Base-by-base conservation (phyloP, 2,888 invertebrate genomes). In the Agriopis leucophaearia region DNA sequence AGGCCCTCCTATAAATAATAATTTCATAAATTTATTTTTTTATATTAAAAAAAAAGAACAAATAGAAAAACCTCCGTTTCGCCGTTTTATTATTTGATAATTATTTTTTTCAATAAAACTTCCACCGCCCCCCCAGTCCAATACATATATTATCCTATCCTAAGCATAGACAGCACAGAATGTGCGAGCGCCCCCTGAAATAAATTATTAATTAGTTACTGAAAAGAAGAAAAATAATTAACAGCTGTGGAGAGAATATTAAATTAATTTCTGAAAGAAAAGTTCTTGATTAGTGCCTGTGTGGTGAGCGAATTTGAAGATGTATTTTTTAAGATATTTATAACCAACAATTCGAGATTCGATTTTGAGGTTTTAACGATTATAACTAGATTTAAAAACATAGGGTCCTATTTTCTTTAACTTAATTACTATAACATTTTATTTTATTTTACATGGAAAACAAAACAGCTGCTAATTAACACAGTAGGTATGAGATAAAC, bases 241-340 rank as follows among this genome's bases (percentile, higher is more conserved):
- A 62, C 60, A 70, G 76, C 91, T 92, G 92, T 88, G 88, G 86
- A 88, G 66, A 66, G 76, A 88, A 87, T 79, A 15, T 69, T 0
- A 50, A 0, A 86, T 90, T 90, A 90, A 73, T 78, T 55, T 80
- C 89, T 89, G 89, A 76, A 90, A 90, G 51, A 72, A 54, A 86
- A 81, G 7, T 13, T 3, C 1, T 57, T 68, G 10, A 83, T 88
- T 85, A 88, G 79, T 82, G 56, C 13, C 44, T 36, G 63, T 36
- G 44, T 50, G 63, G 45, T 58, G 78, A 58, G 57, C 51, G 48
- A 66, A 64, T 62, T 64, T 69, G 45, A 44, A 64, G 45, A 65
- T 51, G 36, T 15, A 7, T 47, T 38, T 7, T n/a, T 5, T 9
- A 38, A 38, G 1, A 38, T 15, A 15, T 15, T 0, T 13, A 16